Evolutionary conservation across 2,113 vertebrate genomes (phyloP).

Genomic region (Sterrhoptilus dennistouni): DNA sequence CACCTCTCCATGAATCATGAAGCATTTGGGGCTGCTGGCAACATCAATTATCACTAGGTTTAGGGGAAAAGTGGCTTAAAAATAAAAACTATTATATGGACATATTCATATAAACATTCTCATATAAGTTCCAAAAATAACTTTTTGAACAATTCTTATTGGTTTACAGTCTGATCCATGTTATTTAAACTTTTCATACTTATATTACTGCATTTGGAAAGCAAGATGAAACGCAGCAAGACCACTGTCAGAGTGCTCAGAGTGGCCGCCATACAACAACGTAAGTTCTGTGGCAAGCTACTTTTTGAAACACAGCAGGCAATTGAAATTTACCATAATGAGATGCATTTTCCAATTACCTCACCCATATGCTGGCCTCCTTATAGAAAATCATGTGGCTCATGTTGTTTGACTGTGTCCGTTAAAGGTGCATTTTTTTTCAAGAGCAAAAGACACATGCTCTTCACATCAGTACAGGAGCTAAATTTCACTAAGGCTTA

Average conservation of each 20-base stretch:
- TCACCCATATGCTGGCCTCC: background rate
- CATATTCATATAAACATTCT: background rate
- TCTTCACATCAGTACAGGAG: background rate
- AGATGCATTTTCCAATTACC: background rate
- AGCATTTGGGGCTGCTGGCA: background rate
- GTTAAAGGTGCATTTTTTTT: background rate
- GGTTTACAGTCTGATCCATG: background rate
- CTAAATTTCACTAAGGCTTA: background rate
- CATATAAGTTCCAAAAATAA: background rate
- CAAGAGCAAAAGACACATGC: background rate
- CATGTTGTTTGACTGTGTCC: background rate
- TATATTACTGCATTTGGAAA: background rate
- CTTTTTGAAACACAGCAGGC: background rate
- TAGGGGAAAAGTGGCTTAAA: background rate
- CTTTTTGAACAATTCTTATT: background rate
- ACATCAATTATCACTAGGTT: background rate
- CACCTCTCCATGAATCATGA: background rate
- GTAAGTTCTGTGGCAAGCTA: background rate
- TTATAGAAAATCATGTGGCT: background rate
- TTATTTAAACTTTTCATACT: background rate
- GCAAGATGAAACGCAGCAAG: background rate
- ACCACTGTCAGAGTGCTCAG: background rate
- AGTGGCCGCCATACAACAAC: background rate
- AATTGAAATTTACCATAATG: background rate
- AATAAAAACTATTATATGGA: background rate